Evolutionary conservation across 2,888 invertebrate species (phyloP), one percentile per base, ranked within the genome.

Genomic region (Netelia inedita): DNA sequence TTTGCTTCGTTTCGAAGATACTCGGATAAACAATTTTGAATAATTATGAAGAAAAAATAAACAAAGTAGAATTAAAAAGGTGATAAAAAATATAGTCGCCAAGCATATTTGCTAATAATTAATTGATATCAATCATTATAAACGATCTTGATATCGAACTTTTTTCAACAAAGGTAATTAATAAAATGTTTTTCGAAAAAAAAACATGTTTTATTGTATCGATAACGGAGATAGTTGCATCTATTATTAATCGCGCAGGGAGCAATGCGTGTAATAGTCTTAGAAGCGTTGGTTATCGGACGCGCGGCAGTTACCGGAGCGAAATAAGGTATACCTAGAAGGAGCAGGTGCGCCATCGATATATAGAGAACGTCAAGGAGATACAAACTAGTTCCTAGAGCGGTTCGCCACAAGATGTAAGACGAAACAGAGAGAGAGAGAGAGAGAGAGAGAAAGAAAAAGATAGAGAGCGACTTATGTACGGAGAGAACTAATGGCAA

Each of bases 401-500:
- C 43, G 63, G 68, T 76, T 72, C 65, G 61, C 84, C 55, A 68
- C 35, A 61, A 73, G 83, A 74, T 46, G 63, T 69, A 35, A 41
- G 65, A 16, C n/a, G 65, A 65, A 14, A 46, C n/a, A n/a, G 28
- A 46, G 53, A 23, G 35, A 57, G 57, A 55, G 35, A 73, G 75
- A 43, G 59, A 61, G n/a, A 10, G 68, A 68, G 43, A 59, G 69
- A 50, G 69, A 16, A 21, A 23, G 61, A n/a, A 61, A 16, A 61
- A 61, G 61, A 16, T 3, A 63, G 61, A 63, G 46, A 73, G 73
- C 69, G 78, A 59, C 23, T 66, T 53, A 46, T 74, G 69, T 53
- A 73, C 66, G 46, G 69, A 61, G 79, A 79, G 63, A 86, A 89
- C 86, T 89, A 89, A 89, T 88, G 88, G 87, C 85, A 71, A 73